A percentile compares a stretch with the other conserved stretches of the same genome.
Conservation (phyloP, 2,797 vertebrate species). For the Labroides dimidiatus region DNA sequence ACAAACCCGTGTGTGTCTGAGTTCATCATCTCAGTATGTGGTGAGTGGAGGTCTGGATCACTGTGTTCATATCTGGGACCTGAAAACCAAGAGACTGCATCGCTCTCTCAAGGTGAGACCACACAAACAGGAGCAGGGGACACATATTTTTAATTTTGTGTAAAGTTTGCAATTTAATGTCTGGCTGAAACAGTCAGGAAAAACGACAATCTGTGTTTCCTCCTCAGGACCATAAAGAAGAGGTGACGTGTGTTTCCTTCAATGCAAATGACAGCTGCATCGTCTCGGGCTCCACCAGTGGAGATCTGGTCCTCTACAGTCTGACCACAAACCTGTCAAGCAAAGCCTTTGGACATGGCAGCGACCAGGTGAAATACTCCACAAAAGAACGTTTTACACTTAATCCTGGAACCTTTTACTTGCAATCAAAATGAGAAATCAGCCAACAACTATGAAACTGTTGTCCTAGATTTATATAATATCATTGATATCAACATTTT, state of each 20-base stretch:
- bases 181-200: background rate
- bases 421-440: no score
- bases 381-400: background rate
- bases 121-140: background rate
- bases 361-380: constrained; percentile 83
- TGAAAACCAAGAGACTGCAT: constrained; percentile 92
- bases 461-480: no score
- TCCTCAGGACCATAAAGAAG: constrained; percentile 92
- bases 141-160: no score
- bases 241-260: constrained; percentile 93
- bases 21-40: constrained; percentile 89
- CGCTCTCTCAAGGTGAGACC: constrained; percentile 89
- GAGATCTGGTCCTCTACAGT: constrained; percentile 94
- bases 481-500: no score
- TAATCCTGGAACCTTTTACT: no score
- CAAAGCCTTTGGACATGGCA: constrained; percentile 92
- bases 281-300: constrained; percentile 94
- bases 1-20: constrained; percentile 92
- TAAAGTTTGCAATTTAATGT: no score
- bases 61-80: constrained; percentile 96
- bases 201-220: background rate
- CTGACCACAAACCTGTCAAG: constrained; percentile 94
- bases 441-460: no score
- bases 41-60: constrained; percentile 93
- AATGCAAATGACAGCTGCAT: constrained; percentile 93